Evolutionary conservation across 2,888 invertebrate genomes (phyloP), one percentile per base, ranked within the genome.

Genomic region (Apotomis betuletana): DNA sequence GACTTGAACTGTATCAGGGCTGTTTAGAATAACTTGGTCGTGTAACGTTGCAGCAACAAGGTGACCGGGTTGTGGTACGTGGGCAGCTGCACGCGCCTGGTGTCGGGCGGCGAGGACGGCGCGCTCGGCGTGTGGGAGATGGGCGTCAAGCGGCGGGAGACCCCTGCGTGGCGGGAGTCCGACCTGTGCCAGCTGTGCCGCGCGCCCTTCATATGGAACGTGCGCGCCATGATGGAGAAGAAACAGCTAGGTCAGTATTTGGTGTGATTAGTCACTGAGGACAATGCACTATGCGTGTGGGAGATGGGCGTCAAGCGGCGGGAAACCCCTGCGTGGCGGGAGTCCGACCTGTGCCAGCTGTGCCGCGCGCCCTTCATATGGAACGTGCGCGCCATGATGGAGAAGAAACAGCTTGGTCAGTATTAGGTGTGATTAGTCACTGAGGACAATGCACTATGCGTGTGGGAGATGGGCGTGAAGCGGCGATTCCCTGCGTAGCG

Each of bases 151-250:
- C 94, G 99, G 67, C 95, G 96, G 82, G 98, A 98, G 95, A 99
- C 99, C 0, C 99, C 99, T 12, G 96, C 96, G 75, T 99, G 99
- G 99, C 95, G 96, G 76, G 99, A 99, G 85, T 96, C 97, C 57
- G 99, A 99, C 89, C 94, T 96, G 57, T 99, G 99, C 88, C 97
- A 99, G 94, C 94, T 98, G 73, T 99, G 99, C 88, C 96, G 96
- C 67, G 95, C 97, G 74, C 99, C 99, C 36, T 99, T 99, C 93
- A 99, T 99, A 91, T 99, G 99, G 99, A 99, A 99, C 90, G 95
- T 99, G 67, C 95, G 97, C 76, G 98, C 98, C 10, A 99, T 99
- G 99, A 98, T 99, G 97, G 98, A 99, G 89, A 97, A 97, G 90
- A 96, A 97, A 83, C 98, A 97, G 85, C 94, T 99, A 68, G 95